phyloP scores from a whole-genome alignment of 2,888 invertebrate genomes.

The Drosophila kuntzei region DNA sequence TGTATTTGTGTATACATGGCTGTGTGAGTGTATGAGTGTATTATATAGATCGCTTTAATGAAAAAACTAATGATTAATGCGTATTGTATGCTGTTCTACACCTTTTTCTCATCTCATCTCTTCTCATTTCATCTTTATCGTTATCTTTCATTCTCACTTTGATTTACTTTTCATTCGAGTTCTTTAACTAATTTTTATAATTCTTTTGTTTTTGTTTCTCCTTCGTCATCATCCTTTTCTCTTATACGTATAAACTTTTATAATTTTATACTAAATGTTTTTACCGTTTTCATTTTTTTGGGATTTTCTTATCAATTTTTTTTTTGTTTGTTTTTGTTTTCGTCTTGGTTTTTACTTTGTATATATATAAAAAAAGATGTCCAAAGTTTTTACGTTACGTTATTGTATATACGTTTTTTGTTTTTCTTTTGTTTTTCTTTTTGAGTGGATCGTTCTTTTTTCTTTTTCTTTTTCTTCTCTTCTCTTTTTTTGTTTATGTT shows the following conservation, averaged over 20 bases:
- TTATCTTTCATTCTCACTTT: constrained; percentile 57
- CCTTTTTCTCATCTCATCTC: constrained; percentile 58
- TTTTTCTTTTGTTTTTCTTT: constrained; percentile 40
- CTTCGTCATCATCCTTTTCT: constrained; percentile 57
- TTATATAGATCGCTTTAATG: constrained; percentile 68
- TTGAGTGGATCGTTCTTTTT: constrained; percentile 58
- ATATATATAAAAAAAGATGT: constrained; percentile 83
- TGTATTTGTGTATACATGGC: constrained; percentile 51
- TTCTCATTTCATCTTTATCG: constrained; percentile 24
- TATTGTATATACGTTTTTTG: constrained; percentile 80
- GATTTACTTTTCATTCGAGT: constrained; percentile 74
- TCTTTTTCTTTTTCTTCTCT: constrained; percentile 27
- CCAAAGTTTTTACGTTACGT: constrained; percentile 82
- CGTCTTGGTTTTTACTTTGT: constrained; percentile 64
- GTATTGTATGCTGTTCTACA: constrained; percentile 67
- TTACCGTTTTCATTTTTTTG: constrained; percentile 56
- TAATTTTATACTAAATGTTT: constrained; percentile 83
- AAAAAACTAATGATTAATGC: constrained; percentile 78
- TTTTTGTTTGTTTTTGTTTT: constrained; percentile 25
- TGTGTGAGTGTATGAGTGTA: constrained; percentile 53
- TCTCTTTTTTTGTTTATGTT: constrained; percentile 43
- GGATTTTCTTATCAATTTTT: constrained; percentile 31
- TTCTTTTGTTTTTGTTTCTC: constrained; percentile 59
- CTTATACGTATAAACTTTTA: constrained; percentile 84
- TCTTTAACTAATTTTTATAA: constrained; percentile 78